Percentiles rank a stretch among this genome's conserved stretches.
Evolutionary conservation across 2,113 vertebrate genomes (phyloP).

Genomic region (Naja naja): DNA sequence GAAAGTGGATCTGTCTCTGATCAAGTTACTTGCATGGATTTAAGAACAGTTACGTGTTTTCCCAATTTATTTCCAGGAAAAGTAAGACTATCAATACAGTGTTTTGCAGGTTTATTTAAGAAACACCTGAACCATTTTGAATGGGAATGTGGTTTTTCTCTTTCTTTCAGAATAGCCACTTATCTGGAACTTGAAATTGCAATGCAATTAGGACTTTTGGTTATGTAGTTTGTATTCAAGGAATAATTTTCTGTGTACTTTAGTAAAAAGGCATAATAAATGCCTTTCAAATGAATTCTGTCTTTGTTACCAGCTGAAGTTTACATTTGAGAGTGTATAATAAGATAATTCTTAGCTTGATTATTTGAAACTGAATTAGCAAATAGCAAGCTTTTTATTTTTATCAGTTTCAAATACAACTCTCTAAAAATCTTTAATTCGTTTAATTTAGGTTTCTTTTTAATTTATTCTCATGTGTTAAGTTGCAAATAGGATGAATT

Average conservation of each 20-base stretch:
- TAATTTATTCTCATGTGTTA: conserved; percentile 2
- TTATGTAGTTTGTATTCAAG: background rate
- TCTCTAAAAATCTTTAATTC: background rate
- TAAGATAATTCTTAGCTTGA: conserved; percentile 22
- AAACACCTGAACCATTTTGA: background rate
- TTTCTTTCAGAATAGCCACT: conserved; percentile 4
- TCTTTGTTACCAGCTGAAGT: conserved; percentile 21
- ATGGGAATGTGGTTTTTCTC: background rate
- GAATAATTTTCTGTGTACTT: background rate
- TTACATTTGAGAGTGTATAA: conserved; percentile 24
- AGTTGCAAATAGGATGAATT: background rate
- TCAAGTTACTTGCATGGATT: background rate
- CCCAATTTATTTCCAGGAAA: background rate
- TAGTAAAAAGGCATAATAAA: conserved; percentile 14
- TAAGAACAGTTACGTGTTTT: background rate
- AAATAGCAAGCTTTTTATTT: conserved; percentile 23
- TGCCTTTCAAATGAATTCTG: background rate
- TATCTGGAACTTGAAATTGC: background rate
- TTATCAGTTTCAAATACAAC: conserved; percentile 35
- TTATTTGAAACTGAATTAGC: conserved; percentile 16
- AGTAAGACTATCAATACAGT: background rate
- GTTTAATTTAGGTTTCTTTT: background rate
- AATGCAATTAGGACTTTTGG: conserved; percentile 33
- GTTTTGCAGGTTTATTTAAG: background rate
- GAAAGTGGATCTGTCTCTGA: background rate